These are phyloP conservation scores for Cottoperca gobio DNA, from an alignment of 2,797 vertebrate genomes.

Conservation along the genomic window DNA sequence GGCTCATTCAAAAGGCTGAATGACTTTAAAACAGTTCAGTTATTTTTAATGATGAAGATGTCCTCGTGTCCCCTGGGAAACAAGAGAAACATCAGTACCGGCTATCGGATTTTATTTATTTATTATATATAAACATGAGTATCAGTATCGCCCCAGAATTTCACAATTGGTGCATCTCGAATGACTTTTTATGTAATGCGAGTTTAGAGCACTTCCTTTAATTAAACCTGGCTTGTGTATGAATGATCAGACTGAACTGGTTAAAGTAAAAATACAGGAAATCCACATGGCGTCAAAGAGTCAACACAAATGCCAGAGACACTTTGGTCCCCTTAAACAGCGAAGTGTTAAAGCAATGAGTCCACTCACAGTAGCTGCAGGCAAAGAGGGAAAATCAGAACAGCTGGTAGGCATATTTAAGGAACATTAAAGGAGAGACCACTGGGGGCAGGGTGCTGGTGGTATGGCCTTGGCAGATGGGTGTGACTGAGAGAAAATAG, in stretches of 20 bases:
- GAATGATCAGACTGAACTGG: neutral
- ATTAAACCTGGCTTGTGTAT: neutral
- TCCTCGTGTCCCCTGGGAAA: too few species aligned
- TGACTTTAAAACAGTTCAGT: too few species aligned
- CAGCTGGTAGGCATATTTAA: conserved; percentile 67
- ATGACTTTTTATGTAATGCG: too few species aligned
- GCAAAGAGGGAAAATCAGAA: conserved; percentile 41
- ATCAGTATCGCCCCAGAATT: too few species aligned
- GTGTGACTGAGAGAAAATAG: conserved; percentile 82
- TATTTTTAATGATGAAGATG: too few species aligned
- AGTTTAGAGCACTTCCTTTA: neutral
- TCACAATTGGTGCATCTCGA: too few species aligned
- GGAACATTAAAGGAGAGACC: conserved; percentile 64
- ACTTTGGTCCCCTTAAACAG: conserved; percentile 17
- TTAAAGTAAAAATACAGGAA: neutral
- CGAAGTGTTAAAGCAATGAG: neutral
- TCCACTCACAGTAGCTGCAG: conserved; percentile 31
- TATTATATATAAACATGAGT: too few species aligned
- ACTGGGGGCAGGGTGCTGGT: conserved; percentile 54
- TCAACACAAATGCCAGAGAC: neutral
- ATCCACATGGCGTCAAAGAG: neutral
- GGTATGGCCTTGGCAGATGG: conserved; percentile 74
- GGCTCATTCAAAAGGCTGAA: too few species aligned
- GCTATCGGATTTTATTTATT: too few species aligned
- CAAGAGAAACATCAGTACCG: too few species aligned